Percentiles rank a stretch among this genome's conserved stretches.
These are phyloP conservation scores for Ophthalmotilapia sp. DNA, from an alignment of 2,113 vertebrate genomes.

Conservation along the genomic window DNA sequence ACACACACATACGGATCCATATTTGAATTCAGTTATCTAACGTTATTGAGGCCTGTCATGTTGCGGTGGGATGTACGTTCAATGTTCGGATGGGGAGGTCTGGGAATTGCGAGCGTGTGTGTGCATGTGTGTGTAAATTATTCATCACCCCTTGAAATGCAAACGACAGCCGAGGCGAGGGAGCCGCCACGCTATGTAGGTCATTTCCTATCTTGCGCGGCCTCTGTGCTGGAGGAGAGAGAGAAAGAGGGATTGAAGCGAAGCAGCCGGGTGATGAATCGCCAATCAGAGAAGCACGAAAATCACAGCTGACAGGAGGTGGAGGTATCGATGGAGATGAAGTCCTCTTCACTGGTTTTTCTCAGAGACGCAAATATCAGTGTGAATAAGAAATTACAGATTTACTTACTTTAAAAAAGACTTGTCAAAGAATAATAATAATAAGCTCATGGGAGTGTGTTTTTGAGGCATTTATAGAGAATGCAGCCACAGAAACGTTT, in stretches of 20 bases:
- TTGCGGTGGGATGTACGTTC: slow-evolving; percentile 4
- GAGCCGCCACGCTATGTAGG: slow-evolving; percentile 43
- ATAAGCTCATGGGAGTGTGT: neutral
- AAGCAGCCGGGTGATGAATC: neutral
- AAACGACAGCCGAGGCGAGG: slow-evolving; percentile 44
- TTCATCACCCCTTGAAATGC: slow-evolving; percentile 53
- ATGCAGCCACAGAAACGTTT: neutral
- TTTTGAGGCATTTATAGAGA: neutral
- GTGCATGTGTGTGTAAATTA: slow-evolving; percentile 34
- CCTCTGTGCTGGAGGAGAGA: neutral
- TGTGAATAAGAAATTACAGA: neutral
- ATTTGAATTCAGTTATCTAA: slow-evolving; percentile 6
- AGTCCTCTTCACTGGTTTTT: neutral
- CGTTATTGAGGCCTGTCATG: slow-evolving; percentile 30
- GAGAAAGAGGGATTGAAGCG: neutral
- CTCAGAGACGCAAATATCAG: neutral
- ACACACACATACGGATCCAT: neutral
- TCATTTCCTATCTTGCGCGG: slow-evolving; percentile 38
- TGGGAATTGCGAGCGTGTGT: neutral
- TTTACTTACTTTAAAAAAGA: neutral
- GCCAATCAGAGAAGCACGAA: slow-evolving; percentile 1
- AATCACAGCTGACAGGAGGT: neutral
- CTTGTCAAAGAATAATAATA: neutral
- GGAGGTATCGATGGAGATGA: neutral
- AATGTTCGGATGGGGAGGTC: neutral